Evolutionary conservation across 2,888 invertebrate species (phyloP), one percentile per base, ranked within the genome.

Genomic region (Orthosia gracilis): DNA sequence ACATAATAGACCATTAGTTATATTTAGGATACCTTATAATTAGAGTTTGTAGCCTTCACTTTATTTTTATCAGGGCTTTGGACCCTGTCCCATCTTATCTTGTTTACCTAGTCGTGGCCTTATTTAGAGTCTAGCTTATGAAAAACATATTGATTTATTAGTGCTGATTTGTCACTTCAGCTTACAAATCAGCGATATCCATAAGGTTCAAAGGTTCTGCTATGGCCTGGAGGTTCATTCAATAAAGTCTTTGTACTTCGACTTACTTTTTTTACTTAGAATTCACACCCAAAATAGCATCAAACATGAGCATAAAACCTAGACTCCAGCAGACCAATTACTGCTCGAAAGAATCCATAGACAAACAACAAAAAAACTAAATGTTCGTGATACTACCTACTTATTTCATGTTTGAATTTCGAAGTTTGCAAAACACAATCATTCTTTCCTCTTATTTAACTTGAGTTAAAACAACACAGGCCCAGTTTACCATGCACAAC

Each of bases 401-500:
- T 40, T 40, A 40, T n/a, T 52, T n/a, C 3, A 55, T 17, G 23
- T 45, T 59, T 45, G 21, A 45, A 45, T 45, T 55, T 66, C 55
- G 23, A 45, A 45, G 13, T 12, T 12, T 3, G 1, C 15, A 23
- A 23, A 47, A 17, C 17, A 61, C 17, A 62, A 9, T 5, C 17
- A 58, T 2, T 21, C 12, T 31, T 59, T 26, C 23, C 15, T 49
- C 49, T 4, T 21, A 68, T 62, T 31, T 4, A 40, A 5, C 5
- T 54, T 70, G 26, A 75, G 58, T 57, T 59, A 61, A 61, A 61
- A 61, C 21, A 45, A 45, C 58, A n/a, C 18, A 70, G 23, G 40
- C 11, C 13, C 9, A 17, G 17, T 61, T 71, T 55, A 18, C 31
- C n/a, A 71, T 68, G 62, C 62, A 65, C 40, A 26, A 70, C 69